Evolutionary conservation across 2,113 vertebrate genomes (phyloP).

Genomic region (Murina feae): DNA sequence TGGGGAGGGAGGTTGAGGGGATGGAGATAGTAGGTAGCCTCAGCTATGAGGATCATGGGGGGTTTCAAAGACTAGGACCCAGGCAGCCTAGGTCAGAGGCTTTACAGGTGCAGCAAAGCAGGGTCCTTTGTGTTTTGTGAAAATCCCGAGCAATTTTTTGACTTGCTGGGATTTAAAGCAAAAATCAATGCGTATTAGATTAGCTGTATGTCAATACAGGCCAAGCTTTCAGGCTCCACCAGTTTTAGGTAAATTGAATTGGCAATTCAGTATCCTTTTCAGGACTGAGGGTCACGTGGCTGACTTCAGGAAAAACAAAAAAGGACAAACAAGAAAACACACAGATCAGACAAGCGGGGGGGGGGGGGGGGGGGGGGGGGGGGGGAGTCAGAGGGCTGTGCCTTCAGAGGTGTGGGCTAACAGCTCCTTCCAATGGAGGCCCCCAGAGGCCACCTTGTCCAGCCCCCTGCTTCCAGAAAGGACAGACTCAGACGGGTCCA

Average conservation of each 20-base stretch:
- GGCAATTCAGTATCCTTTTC: constrained; percentile 64
- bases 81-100: neutral
- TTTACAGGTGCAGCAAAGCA: neutral
- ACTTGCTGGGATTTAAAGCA: constrained; percentile 61
- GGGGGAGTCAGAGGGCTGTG: neutral
- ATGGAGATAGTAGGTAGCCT: no score
- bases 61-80: neutral
- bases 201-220: constrained; percentile 68
- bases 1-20: rapidly evolving
- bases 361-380: constrained; percentile 23
- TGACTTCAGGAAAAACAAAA: constrained; percentile 50
- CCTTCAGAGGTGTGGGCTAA: neutral
- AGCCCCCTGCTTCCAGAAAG: neutral
- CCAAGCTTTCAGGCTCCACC: constrained; percentile 71
- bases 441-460: neutral
- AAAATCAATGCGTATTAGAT: constrained; percentile 79
- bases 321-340: constrained; percentile 27
- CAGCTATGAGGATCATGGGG: neutral
- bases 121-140: constrained; percentile 37
- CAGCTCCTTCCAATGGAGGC: neutral
- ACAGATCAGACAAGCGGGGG: constrained; percentile 32
- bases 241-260: constrained; percentile 78
- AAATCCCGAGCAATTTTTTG: constrained; percentile 67
- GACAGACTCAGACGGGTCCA: neutral
- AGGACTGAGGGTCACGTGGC: constrained; percentile 37